phyloP scores from a whole-genome alignment of 2,113 vertebrate genomes.

The Mormyrus iriodes region DNA sequence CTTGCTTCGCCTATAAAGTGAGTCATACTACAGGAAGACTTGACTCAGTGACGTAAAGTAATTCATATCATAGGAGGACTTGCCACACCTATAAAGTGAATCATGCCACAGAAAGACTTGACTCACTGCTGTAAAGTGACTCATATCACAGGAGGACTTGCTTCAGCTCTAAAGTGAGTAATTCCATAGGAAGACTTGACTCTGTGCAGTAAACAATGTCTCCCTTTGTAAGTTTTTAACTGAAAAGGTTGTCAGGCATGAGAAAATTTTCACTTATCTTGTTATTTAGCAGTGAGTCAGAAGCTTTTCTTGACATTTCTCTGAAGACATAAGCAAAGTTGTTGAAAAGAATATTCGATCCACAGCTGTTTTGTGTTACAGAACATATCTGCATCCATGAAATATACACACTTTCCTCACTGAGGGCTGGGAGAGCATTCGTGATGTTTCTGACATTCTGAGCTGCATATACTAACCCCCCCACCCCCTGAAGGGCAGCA shows the following conservation, averaged over 20 bases:
- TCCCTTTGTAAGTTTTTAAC: background rate
- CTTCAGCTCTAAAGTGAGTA: background rate
- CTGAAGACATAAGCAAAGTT: background rate
- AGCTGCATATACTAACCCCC: background rate
- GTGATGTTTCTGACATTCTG: background rate
- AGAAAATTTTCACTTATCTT: background rate
- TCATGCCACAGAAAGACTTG: background rate
- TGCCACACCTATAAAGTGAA: background rate
- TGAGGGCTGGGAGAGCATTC: background rate
- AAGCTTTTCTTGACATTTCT: background rate
- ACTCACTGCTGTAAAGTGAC: background rate
- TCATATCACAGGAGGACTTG: background rate
- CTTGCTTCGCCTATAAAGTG: background rate
- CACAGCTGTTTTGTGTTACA: background rate
- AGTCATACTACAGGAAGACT: background rate
- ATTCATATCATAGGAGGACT: background rate
- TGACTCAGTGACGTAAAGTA: background rate
- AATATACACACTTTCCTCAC: background rate
- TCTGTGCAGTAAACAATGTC: background rate
- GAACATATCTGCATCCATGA: background rate
- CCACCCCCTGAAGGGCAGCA: constrained; percentile 40
- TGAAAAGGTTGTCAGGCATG: background rate
- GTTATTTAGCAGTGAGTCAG: background rate
- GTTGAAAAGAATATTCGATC: background rate
- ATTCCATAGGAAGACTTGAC: background rate